Conservation (phyloP, 2,797 vertebrate species). For the Anguilla marmorata region DNA sequence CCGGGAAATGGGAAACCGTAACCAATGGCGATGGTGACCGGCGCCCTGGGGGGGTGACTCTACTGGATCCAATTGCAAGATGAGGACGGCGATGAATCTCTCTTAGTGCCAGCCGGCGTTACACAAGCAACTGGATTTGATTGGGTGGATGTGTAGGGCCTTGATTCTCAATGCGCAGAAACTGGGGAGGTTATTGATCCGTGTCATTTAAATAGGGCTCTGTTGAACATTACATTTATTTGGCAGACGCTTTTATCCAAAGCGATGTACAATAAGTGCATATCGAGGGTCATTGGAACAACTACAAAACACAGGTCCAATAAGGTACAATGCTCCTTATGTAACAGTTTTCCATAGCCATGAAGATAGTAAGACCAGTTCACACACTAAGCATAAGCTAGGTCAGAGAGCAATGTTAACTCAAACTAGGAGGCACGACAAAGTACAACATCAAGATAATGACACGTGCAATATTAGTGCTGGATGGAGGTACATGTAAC, state of each 20-base stretch:
- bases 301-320: too few species aligned
- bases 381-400: too few species aligned
- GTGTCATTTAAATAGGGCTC: background rate
- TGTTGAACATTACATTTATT: background rate
- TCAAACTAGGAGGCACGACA: too few species aligned
- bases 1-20: background rate
- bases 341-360: too few species aligned
- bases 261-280: too few species aligned
- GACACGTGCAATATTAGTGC: too few species aligned
- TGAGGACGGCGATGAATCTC: background rate
- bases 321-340: too few species aligned
- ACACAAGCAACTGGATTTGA: background rate
- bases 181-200: background rate
- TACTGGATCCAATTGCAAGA: background rate
- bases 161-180: background rate
- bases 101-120: background rate
- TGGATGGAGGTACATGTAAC: too few species aligned
- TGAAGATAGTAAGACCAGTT: too few species aligned
- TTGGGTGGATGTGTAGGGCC: background rate
- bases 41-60: background rate
- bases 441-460: too few species aligned
- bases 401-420: too few species aligned
- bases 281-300: too few species aligned
- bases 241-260: background rate
- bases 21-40: background rate